Evolutionary conservation across 37 sponge, comb jelly and placozoan genomes (phyloP).

Genomic region (Aplysina aerophoba): DNA sequence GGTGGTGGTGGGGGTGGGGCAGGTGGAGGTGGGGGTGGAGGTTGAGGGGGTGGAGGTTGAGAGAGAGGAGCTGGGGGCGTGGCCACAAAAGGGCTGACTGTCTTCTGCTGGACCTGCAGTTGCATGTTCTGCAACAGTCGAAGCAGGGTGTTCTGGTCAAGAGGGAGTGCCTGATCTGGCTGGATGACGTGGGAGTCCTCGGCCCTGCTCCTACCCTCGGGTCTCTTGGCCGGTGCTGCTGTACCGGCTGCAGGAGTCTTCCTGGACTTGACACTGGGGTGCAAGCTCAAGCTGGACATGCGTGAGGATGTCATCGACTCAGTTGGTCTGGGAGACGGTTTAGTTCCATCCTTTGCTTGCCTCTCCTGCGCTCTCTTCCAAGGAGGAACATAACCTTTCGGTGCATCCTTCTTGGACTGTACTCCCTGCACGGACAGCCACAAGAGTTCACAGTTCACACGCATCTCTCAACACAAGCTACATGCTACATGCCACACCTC

Average conservation of each 20-base stretch:
- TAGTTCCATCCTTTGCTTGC: not conserved
- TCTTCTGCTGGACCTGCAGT: not conserved
- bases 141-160: conserved; percentile 22
- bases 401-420: not conserved
- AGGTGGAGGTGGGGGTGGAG: conserved; percentile 33
- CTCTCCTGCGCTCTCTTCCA: conserved; percentile 36
- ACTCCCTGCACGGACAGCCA: not conserved
- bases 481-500: too few species aligned
- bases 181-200: not conserved
- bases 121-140: not conserved
- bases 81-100: not conserved
- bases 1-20: conserved; percentile 54
- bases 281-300: not conserved
- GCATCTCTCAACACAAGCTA: too few species aligned
- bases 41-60: conserved; percentile 7
- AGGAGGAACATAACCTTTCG: conserved; percentile 14
- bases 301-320: not conserved
- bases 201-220: too few species aligned
- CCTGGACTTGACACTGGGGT: not conserved
- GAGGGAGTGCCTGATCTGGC: conserved; percentile 11
- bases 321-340: not conserved
- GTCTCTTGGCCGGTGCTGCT: not conserved
- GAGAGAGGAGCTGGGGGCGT: not conserved
- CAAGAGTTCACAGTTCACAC: too few species aligned
- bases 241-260: not conserved